phyloP scores from a whole-genome alignment of 2,797 vertebrate genomes.

The Lithobates sylvaticus region DNA sequence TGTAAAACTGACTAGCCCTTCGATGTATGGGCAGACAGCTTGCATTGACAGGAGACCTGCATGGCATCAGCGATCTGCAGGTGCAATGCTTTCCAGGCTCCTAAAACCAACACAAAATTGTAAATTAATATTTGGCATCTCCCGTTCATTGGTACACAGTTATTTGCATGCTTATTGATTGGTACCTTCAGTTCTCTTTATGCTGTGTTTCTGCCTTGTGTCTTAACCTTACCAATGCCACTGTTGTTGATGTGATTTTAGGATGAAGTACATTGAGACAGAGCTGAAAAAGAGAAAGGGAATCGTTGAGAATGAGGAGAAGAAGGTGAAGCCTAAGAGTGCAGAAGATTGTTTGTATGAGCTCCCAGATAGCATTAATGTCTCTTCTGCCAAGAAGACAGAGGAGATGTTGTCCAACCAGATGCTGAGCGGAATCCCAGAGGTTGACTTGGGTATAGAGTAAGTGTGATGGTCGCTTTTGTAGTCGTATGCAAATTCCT shows the following conservation, averaged over 20 bases:
- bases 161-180: too few species aligned
- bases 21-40: too few species aligned
- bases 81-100: too few species aligned
- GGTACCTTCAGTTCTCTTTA: too few species aligned
- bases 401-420: conserved; percentile 99
- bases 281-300: conserved; percentile 87
- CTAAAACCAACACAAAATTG: too few species aligned
- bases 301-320: conserved; percentile 90
- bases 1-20: too few species aligned
- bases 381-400: conserved; percentile 96
- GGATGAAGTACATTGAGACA: conserved; percentile 86
- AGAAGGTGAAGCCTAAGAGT: conserved; percentile 92
- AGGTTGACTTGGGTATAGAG: conserved; percentile 97
- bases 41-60: too few species aligned
- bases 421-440: conserved; percentile 97
- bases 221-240: not conserved
- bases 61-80: too few species aligned
- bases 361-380: conserved; percentile 91
- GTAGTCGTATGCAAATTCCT: not conserved
- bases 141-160: too few species aligned
- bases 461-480: conserved; percentile 67
- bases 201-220: not conserved
- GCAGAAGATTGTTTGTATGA: conserved; percentile 95
- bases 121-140: too few species aligned
- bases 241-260: conserved; percentile 50